A percentile compares a stretch with the other conserved stretches of the same genome.
These are phyloP conservation scores for Pachyseris speciosa DNA, from an alignment of 64 coral and sea anemone species.

Conservation along the genomic window DNA sequence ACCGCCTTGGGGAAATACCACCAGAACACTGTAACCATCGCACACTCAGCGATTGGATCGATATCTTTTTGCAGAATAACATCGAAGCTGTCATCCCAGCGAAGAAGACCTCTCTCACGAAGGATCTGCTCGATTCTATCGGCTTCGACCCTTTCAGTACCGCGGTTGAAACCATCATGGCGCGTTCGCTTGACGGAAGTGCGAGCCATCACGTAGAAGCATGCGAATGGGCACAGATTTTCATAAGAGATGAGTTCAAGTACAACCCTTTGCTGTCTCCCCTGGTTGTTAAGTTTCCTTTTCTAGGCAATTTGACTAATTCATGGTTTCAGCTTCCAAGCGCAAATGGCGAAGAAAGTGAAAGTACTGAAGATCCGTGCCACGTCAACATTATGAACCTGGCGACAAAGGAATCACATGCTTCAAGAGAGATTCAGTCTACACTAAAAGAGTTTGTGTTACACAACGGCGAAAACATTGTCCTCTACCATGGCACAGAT, in stretches of 20 bases:
- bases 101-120: background rate
- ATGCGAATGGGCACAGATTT: slow-evolving; percentile 28
- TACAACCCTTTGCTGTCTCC: slow-evolving; percentile 23
- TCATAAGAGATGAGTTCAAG: slow-evolving; percentile 28
- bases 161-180: slow-evolving; percentile 33
- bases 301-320: background rate
- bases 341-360: background rate
- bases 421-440: background rate
- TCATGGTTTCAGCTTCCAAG: slow-evolving; percentile 7
- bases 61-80: slow-evolving; percentile 25
- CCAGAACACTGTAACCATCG: background rate
- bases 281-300: background rate
- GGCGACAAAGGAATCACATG: background rate
- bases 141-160: slow-evolving; percentile 45
- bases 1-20: background rate
- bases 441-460: background rate
- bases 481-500: slow-evolving; percentile 87
- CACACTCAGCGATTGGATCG: slow-evolving; percentile 16
- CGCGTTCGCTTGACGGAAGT: background rate
- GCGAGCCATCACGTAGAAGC: slow-evolving; percentile 31
- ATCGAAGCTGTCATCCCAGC: background rate
- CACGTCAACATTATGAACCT: slow-evolving; percentile 19
- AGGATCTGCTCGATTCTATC: slow-evolving; percentile 3
- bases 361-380: background rate
- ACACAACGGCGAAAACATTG: background rate